Evolutionary conservation across 2,797 vertebrate species (phyloP), one percentile per base, ranked within the genome.

Genomic region (Pogonophryne albipinna): DNA sequence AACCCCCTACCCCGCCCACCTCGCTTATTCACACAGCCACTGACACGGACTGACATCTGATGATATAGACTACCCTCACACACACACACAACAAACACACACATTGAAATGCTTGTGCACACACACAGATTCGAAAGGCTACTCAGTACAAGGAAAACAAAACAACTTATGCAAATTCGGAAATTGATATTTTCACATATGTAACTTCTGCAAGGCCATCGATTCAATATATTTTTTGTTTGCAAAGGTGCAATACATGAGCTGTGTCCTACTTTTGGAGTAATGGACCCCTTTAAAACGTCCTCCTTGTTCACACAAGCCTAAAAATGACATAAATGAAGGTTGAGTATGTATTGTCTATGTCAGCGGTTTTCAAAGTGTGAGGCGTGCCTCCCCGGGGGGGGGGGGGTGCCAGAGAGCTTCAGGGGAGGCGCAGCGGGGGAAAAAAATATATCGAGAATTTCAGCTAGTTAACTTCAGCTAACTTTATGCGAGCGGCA

Each of bases 11-110:
- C 67, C 78, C 67, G 15, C 80, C 72, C 68, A 81, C 84, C 58
- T 80, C 61, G 59, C 85, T 83, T 74, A 86, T 90, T 85, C 87
- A 90, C 92, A 86, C 84, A 74, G 79, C 74, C 71, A 38, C 72
- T 76, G 79, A 87, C 83, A 86, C 60, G 6, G 3, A 73, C 75
- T 76, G 76, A 80, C 88, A 85, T 20, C 56, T 71, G 76, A 78
- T 80, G 84, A 89, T 75, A 77, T 63, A 70, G 50, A 68, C 52
- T 11, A 27, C 62, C 41, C 66, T 38, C 75, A 46, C 72, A 67
- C 51, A 75, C 51, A 47, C 23, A 41, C 67, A 41, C 53, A 20
- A 56, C 19, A 55, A 14, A 44, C 8, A 20, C 41, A 9, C 34
- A 38, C 34, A 38, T 9, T 9, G 6, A 52, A 52, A 50, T 16